A percentile compares a stretch with the other conserved stretches of the same genome.
Conservation (phyloP, 2,888 invertebrate species). For the Xanthia icteritia region DNA sequence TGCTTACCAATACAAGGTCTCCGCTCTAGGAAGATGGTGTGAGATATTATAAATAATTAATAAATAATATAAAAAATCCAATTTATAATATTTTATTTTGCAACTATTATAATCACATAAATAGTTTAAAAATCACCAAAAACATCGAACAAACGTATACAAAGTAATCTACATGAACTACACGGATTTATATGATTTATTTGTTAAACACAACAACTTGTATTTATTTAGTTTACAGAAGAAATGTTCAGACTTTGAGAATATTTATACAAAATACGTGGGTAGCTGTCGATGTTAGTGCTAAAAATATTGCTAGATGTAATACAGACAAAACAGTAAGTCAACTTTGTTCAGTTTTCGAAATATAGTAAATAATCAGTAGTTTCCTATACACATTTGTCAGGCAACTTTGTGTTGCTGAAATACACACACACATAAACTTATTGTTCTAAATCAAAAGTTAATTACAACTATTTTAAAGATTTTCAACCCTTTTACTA, state of each 20-base stretch:
- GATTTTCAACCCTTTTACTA: not conserved
- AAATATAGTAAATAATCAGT: not conserved
- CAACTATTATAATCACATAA: conserved; percentile 67
- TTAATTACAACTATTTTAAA: not conserved
- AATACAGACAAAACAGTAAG: not conserved
- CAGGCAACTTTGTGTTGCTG: not conserved
- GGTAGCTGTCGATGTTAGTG: conserved; percentile 18
- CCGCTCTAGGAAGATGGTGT: no score
- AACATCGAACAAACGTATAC: conserved; percentile 66
- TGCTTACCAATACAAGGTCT: no score
- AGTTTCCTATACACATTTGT: not conserved
- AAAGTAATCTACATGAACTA: conserved; percentile 62
- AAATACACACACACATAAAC: not conserved
- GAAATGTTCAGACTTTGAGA: conserved; percentile 59
- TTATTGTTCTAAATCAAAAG: not conserved
- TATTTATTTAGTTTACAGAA: conserved; percentile 51
- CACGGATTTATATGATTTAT: conserved; percentile 40
- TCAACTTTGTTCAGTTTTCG: conserved; percentile 6
- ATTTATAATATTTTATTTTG: conserved; percentile 61
- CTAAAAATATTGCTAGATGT: not conserved
- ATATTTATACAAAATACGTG: conserved; percentile 46
- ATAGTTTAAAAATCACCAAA: conserved; percentile 64
- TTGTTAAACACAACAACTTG: conserved; percentile 56
- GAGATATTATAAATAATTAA: not conserved
- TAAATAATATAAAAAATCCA: conserved; percentile 32